Evolutionary conservation across 2,113 vertebrate species (phyloP).

Genomic region (Gymnorhina tibicen): DNA sequence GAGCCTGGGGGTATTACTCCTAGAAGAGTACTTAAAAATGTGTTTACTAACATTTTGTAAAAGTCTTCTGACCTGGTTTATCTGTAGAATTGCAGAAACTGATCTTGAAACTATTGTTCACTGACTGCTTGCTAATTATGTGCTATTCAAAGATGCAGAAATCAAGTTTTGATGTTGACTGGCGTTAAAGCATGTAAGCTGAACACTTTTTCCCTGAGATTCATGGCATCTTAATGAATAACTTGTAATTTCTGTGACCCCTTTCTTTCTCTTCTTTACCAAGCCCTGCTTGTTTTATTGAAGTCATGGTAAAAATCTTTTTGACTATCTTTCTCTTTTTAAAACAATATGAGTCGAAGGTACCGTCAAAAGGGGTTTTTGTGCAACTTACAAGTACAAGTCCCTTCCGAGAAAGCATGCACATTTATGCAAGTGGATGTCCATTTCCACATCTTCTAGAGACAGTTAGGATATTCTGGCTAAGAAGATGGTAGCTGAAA

Average conservation of each 20-base stretch:
- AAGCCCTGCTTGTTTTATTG: neutral
- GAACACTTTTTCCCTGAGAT: neutral
- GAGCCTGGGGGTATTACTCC: neutral
- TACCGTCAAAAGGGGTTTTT: neutral
- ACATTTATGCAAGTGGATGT: neutral
- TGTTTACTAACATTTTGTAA: neutral
- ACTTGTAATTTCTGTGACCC: neutral
- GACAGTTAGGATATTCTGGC: neutral
- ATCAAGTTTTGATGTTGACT: neutral
- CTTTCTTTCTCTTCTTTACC: neutral
- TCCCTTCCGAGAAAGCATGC: neutral
- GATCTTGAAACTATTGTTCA: neutral
- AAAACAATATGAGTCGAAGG: neutral
- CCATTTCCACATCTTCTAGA: neutral
- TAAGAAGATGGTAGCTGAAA: neutral
- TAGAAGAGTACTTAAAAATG: neutral
- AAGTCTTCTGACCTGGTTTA: neutral
- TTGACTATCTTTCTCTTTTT: neutral
- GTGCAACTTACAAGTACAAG: neutral
- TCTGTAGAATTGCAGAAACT: neutral
- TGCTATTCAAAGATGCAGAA: neutral
- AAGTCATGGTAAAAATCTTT: neutral
- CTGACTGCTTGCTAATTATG: neutral
- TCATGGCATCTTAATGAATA: neutral
- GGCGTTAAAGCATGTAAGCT: neutral